These are phyloP conservation scores for Amphipoea lucens DNA, from an alignment of 2,888 invertebrate species.

Conservation along the genomic window DNA sequence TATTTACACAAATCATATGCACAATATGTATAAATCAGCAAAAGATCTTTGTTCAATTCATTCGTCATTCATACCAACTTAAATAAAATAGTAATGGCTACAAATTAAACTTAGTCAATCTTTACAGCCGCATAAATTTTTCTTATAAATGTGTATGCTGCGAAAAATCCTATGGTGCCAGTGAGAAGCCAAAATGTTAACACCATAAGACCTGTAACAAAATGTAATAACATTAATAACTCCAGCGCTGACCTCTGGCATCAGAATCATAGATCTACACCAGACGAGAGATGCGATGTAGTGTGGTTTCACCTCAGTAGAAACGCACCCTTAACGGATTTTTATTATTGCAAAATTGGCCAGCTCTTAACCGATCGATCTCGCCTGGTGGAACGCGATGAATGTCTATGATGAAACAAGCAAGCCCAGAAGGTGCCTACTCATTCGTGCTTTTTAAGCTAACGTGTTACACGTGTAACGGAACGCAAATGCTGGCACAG, in stretches of 20 bases:
- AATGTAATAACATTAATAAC: background rate
- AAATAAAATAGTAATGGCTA: slow-evolving; percentile 51
- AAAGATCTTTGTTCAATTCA: slow-evolving; percentile 70
- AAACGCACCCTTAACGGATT: background rate
- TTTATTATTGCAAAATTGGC: background rate
- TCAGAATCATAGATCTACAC: background rate
- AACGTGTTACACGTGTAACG: background rate
- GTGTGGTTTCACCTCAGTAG: background rate
- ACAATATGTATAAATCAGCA: slow-evolving; percentile 59
- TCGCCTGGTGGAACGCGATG: background rate
- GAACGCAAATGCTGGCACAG: background rate
- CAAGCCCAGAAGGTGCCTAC: background rate
- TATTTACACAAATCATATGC: slow-evolving; percentile 71
- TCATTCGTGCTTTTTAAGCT: background rate
- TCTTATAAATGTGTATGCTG: slow-evolving; percentile 98
- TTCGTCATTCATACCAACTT: slow-evolving; percentile 63
- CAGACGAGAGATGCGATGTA: background rate
- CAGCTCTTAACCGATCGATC: background rate
- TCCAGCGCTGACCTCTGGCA: background rate
- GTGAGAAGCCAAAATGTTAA: slow-evolving; percentile 99
- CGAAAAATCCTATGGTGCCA: slow-evolving; percentile 99
- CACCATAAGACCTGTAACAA: slow-evolving; percentile 95
- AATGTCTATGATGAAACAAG: background rate
- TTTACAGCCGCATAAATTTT: slow-evolving; percentile 99
- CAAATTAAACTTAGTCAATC: slow-evolving; percentile 93